Evolutionary conservation across 1,140 invertebrate genomes (phyloP).

Genomic region (Stegodyphus dumicola): DNA sequence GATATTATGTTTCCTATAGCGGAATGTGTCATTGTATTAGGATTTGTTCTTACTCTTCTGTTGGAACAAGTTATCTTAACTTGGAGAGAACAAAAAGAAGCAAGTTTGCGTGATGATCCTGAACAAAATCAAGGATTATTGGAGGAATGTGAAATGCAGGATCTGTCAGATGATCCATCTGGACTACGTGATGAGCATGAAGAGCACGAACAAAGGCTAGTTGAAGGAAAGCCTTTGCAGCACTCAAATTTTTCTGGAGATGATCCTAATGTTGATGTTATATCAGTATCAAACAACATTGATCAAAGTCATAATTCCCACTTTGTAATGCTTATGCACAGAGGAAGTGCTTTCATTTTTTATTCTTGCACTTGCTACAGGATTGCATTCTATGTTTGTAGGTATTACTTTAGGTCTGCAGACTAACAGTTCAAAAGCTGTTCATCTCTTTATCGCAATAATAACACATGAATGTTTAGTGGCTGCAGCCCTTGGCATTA

Average conservation of each 20-base stretch:
- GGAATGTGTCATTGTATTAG: slow-evolving; percentile 65
- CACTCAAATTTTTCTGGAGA: not conserved
- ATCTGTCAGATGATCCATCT: slow-evolving; percentile 26
- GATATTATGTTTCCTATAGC: slow-evolving; percentile 63
- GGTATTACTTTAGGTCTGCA: slow-evolving; percentile 70
- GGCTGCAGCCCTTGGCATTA: slow-evolving; percentile 69
- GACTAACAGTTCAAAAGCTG: slow-evolving; percentile 64
- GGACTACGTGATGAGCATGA: not conserved
- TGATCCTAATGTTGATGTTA: slow-evolving; percentile 9
- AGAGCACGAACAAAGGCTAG: slow-evolving; percentile 23
- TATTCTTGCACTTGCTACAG: slow-evolving; percentile 68
- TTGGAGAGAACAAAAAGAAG: slow-evolving; percentile 34
- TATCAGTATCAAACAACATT: slow-evolving; percentile 1
- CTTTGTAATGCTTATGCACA: slow-evolving; percentile 41
- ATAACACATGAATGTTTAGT: slow-evolving; percentile 69
- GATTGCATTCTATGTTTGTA: slow-evolving; percentile 70
- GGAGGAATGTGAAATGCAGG: slow-evolving; percentile 57
- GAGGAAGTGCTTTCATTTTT: slow-evolving; percentile 64
- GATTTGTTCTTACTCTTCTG: slow-evolving; percentile 65
- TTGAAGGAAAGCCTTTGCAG: slow-evolving; percentile 4
- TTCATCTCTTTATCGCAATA: slow-evolving; percentile 68
- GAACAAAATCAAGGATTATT: slow-evolving; percentile 55
- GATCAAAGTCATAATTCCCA: slow-evolving; percentile 50
- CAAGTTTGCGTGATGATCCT: slow-evolving; percentile 6
- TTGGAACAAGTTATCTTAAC: slow-evolving; percentile 64